Evolutionary conservation across 2,797 vertebrate species (phyloP).

Genomic region (Caiman crocodilus): DNA sequence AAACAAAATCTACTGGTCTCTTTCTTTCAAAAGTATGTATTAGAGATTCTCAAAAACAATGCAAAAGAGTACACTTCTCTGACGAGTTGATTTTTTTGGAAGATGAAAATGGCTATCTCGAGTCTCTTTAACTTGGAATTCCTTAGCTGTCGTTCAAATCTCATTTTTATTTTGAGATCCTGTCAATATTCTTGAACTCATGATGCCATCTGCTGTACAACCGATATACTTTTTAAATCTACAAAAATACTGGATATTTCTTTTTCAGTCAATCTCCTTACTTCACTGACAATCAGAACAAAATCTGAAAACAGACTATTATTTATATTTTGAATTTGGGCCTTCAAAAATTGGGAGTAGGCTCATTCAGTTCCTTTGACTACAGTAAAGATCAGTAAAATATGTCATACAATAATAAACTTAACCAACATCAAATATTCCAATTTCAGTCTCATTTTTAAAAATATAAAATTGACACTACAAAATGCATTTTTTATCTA

Average conservation of each 20-base stretch:
- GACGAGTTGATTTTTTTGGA: background rate
- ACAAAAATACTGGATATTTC: background rate
- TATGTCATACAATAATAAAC: background rate
- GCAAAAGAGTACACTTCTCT: background rate
- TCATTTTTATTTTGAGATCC: background rate
- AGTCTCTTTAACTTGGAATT: background rate
- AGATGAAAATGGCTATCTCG: background rate
- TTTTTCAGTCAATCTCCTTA: background rate
- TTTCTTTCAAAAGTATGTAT: background rate
- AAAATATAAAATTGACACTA: background rate
- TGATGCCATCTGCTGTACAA: conserved; percentile 68
- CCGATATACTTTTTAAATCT: background rate
- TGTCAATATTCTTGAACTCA: conserved; percentile 37
- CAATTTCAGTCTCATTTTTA: background rate
- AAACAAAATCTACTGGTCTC: background rate
- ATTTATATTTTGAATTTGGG: background rate
- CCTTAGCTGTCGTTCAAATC: background rate
- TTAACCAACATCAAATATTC: background rate
- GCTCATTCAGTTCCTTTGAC: background rate
- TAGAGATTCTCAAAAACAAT: background rate
- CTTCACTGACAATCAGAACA: background rate
- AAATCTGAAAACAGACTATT: background rate
- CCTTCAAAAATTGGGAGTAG: background rate
- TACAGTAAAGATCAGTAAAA: background rate
- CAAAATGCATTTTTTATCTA: background rate